A percentile compares a stretch with the other conserved stretches of the same genome.
These are phyloP conservation scores for Phoxinus dragarum DNA, from an alignment of 2,797 vertebrate genomes.

Conservation along the genomic window DNA sequence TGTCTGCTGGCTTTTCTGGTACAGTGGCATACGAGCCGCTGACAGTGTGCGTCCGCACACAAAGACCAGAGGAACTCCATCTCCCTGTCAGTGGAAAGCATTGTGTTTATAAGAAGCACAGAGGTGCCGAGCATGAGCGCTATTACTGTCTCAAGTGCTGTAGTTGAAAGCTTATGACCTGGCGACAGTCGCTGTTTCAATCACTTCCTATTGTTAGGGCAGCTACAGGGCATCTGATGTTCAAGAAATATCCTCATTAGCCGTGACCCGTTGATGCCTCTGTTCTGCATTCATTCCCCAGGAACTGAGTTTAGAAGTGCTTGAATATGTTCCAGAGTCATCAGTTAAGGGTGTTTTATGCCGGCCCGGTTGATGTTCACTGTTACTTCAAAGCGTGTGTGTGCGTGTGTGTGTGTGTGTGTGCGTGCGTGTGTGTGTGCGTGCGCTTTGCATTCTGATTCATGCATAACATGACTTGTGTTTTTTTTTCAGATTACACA, in stretches of 20 bases:
- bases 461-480: not conserved
- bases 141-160: conserved; percentile 18
- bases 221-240: conserved; percentile 32
- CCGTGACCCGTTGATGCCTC: conserved; percentile 9
- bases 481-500: conserved; percentile 70
- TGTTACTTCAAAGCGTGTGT: conserved; percentile 15
- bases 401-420: not conserved
- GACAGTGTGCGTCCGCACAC: not conserved
- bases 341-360: conserved; percentile 14
- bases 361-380: not conserved
- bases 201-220: conserved; percentile 36
- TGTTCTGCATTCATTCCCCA: not conserved
- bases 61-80: conserved; percentile 3
- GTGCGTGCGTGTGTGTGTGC: conserved; percentile 23
- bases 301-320: conserved; percentile 5
- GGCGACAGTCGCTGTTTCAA: conserved; percentile 31
- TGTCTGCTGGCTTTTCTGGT: not conserved
- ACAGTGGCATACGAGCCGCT: not conserved
- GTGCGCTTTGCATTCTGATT: not conserved
- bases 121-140: conserved; percentile 3
- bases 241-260: conserved; percentile 39
- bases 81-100: conserved; percentile 7
- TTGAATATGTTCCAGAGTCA: not conserved
- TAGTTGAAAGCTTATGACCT: conserved; percentile 34
- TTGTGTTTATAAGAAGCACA: conserved; percentile 33